Conservation (phyloP, 2,888 invertebrate species). For the Mactromeris polynyma region DNA sequence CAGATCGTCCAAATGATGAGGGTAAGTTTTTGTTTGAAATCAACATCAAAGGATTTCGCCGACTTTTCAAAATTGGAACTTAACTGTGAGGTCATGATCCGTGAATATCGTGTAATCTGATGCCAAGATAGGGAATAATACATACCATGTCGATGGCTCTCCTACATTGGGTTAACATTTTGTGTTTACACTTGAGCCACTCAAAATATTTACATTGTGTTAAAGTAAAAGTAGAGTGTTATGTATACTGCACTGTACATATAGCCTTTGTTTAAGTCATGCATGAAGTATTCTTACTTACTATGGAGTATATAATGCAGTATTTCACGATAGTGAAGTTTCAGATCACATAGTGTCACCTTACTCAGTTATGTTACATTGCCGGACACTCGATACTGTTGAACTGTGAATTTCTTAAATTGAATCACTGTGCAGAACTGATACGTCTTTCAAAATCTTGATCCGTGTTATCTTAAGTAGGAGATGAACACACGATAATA, state of each 20-base stretch:
- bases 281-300: slow-evolving; percentile 29
- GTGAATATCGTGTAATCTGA: slow-evolving; percentile 63
- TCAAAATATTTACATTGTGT: slow-evolving; percentile 23
- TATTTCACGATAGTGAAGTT: slow-evolving; percentile 6
- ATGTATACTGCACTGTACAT: slow-evolving; percentile 11
- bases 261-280: slow-evolving; percentile 48
- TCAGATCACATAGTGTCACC: slow-evolving; percentile 47
- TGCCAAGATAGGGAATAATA: slow-evolving; percentile 43
- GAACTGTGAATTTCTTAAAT: slow-evolving; percentile 52
- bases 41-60: slow-evolving; percentile 68
- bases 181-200: slow-evolving; percentile 24
- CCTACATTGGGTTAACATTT: slow-evolving; percentile 12
- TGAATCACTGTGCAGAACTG: slow-evolving; percentile 63
- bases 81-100: slow-evolving; percentile 48
- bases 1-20: slow-evolving; percentile 79
- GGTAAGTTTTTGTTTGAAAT: slow-evolving; percentile 78
- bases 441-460: slow-evolving; percentile 51
- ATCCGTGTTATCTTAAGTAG: slow-evolving; percentile 57
- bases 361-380: slow-evolving; percentile 63
- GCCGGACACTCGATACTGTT: slow-evolving; percentile 60
- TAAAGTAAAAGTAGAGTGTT: slow-evolving; percentile 38
- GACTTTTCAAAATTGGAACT: slow-evolving; percentile 62
- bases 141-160: slow-evolving; percentile 38
- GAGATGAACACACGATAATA: slow-evolving; percentile 39
- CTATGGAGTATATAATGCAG: slow-evolving; percentile 14